Evolutionary conservation across 2,888 invertebrate species (phyloP).

Genomic region (Dichetophora obliterata): DNA sequence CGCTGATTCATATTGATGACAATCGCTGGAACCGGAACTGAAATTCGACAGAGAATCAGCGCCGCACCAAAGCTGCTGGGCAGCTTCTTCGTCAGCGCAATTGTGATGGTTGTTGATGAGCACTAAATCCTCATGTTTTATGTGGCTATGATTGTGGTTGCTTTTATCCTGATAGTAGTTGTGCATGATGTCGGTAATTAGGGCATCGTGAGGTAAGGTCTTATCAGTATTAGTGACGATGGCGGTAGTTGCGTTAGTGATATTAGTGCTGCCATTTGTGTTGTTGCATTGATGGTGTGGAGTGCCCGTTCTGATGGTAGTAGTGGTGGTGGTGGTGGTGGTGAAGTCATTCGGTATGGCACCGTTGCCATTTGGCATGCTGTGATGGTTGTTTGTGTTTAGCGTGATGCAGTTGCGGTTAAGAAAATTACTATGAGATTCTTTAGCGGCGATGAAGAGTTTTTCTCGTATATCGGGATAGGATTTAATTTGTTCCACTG

Average conservation of each 20-base stretch:
- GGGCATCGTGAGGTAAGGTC: conserved; percentile 56
- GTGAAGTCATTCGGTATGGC: conserved; percentile 12
- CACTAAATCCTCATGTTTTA: conserved; percentile 44
- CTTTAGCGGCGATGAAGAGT: conserved; percentile 77
- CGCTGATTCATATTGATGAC: conserved; percentile 65
- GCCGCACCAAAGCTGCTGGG: conserved; percentile 72
- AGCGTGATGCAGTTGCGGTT: conserved; percentile 61
- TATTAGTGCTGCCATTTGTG: conserved; percentile 51
- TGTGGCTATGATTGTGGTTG: conserved; percentile 51
- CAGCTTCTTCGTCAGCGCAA: conserved; percentile 47
- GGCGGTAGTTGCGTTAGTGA: conserved; percentile 72
- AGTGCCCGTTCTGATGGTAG: conserved; percentile 36
- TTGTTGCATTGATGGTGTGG: conserved; percentile 14
- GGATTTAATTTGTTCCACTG: conserved; percentile 84
- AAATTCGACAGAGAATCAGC: conserved; percentile 77
- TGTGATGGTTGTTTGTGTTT: conserved; percentile 56
- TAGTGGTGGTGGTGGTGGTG: conserved; percentile 29
- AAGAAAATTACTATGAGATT: conserved; percentile 72
- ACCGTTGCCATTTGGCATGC: conserved; percentile 23
- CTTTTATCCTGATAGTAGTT: conserved; percentile 61
- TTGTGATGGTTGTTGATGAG: conserved; percentile 49
- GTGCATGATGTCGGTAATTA: conserved; percentile 63
- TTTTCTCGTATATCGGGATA: conserved; percentile 77
- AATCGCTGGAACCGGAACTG: conserved; percentile 72
- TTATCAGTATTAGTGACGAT: conserved; percentile 51